Percentiles rank a stretch among this genome's conserved stretches.
These are phyloP conservation scores for Emberiza fucata DNA, from an alignment of 2,113 vertebrate genomes.

Conservation along the genomic window DNA sequence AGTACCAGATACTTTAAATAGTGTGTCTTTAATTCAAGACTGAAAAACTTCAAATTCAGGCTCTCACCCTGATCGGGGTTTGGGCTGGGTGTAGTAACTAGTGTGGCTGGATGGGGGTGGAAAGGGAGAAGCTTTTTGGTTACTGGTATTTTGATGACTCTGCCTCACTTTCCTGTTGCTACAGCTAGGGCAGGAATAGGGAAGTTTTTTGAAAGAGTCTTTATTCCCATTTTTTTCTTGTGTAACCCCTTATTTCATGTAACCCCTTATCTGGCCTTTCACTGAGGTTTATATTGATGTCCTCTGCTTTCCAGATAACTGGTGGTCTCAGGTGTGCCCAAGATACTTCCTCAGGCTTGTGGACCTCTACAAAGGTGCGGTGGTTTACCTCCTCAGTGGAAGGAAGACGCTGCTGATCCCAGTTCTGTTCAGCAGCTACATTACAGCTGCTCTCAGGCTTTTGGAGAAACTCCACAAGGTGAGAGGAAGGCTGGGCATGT, in stretches of 20 bases:
- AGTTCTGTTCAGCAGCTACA: constrained; percentile 88
- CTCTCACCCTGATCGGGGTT: neutral
- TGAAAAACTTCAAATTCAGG: neutral
- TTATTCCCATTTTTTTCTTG: neutral
- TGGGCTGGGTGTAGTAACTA: neutral
- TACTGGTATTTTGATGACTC: neutral
- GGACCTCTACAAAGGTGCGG: constrained; percentile 91
- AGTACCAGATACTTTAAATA: neutral
- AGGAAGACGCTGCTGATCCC: constrained; percentile 88
- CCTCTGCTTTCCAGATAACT: constrained; percentile 85
- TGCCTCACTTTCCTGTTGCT: neutral
- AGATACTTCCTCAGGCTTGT: constrained; percentile 88
- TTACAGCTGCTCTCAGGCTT: constrained; percentile 86
- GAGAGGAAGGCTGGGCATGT: neutral
- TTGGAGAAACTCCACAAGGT: constrained; percentile 97
- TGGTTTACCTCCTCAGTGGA: constrained; percentile 90
- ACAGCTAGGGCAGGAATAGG: neutral
- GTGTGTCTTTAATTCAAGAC: neutral
- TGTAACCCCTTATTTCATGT: neutral
- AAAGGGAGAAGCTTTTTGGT: neutral
- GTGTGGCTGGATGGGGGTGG: neutral
- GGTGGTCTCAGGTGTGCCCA: constrained; percentile 92
- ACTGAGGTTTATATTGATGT: neutral
- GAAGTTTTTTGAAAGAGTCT: neutral
- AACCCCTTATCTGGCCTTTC: neutral